These are phyloP conservation scores for Anagrus nilaparvatae DNA, from an alignment of 1,140 invertebrate species.

Conservation along the genomic window DNA sequence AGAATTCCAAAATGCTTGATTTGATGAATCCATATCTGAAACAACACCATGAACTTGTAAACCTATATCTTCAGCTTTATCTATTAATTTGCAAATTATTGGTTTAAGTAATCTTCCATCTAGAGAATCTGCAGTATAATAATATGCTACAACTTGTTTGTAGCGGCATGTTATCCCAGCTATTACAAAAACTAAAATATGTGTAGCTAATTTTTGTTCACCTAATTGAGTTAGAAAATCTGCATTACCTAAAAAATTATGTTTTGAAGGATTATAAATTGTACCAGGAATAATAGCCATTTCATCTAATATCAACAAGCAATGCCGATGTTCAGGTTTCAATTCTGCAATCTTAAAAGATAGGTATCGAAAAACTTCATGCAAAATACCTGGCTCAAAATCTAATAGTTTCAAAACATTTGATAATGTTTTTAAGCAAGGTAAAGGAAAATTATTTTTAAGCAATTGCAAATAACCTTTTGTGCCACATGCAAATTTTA, in stretches of 20 bases:
- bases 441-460: constrained; percentile 10
- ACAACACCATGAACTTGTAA: constrained; percentile 3
- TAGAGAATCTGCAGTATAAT: constrained; percentile 11
- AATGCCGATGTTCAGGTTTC: constrained; percentile 7
- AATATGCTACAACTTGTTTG: constrained; percentile 15
- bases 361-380: constrained; percentile 12
- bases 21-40: constrained; percentile 9
- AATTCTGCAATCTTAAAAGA: constrained; percentile 9
- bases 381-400: constrained; percentile 11
- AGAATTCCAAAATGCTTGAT: constrained; percentile 5
- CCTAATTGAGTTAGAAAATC: not conserved
- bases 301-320: constrained; percentile 11
- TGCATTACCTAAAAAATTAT: not conserved
- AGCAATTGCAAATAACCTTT: constrained; percentile 10
- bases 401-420: constrained; percentile 10
- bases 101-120: not conserved
- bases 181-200: constrained; percentile 15
- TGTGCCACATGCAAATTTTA: constrained; percentile 11
- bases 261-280: not conserved
- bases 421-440: constrained; percentile 13
- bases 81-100: constrained; percentile 2
- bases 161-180: constrained; percentile 8
- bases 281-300: constrained; percentile 1
- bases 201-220: too few species aligned
- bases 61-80: constrained; percentile 5